Percentiles rank a stretch among this genome's conserved stretches.
phyloP scores from a whole-genome alignment of 2,888 invertebrate species.

The Cataglyphis cursor region DNA sequence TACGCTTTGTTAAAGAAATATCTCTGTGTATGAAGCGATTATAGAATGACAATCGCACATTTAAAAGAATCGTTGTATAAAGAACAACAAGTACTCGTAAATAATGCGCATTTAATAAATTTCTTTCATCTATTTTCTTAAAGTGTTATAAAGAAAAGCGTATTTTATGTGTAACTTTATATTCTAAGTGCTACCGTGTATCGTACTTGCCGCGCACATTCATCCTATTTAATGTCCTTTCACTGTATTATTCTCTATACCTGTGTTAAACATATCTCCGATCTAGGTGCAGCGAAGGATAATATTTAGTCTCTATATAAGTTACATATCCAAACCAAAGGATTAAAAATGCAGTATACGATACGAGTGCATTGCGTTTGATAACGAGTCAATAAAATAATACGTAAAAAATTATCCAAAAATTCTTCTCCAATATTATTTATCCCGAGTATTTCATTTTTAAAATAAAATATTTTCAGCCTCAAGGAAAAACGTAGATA shows the following conservation, averaged over 20 bases:
- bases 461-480: background rate
- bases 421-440: background rate
- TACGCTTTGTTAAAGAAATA: constrained; percentile 23
- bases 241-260: constrained; percentile 64
- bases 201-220: constrained; percentile 9
- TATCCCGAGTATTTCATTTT: background rate
- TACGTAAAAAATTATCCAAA: constrained; percentile 64
- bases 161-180: constrained; percentile 58
- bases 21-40: background rate
- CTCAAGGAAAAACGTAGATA: background rate
- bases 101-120: background rate
- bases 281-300: constrained; percentile 71
- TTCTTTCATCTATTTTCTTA: constrained; percentile 1
- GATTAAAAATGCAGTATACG: constrained; percentile 71
- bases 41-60: background rate
- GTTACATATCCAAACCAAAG: constrained; percentile 76
- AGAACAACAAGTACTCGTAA: background rate
- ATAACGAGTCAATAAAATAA: constrained; percentile 78
- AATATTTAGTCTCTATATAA: constrained; percentile 71
- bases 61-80: background rate
- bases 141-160: background rate
- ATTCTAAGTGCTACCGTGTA: constrained; percentile 31
- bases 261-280: constrained; percentile 75
- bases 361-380: constrained; percentile 73
- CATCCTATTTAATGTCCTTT: constrained; percentile 57